Conservation (phyloP, 2,113 vertebrate genomes). For the Meleagris gallopavo region DNA sequence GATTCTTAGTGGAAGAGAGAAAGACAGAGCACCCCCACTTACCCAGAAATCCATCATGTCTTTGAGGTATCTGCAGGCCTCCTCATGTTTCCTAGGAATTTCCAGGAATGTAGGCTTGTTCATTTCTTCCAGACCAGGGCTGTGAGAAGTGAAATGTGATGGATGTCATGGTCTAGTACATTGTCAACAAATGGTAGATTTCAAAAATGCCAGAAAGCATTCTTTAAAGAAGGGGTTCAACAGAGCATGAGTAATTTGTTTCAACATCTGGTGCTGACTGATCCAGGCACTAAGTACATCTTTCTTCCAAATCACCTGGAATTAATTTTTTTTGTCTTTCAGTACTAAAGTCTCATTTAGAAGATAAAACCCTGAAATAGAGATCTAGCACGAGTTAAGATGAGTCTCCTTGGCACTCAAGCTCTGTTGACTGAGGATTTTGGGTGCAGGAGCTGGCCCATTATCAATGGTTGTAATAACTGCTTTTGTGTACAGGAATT, state of each 20-base stretch:
- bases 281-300: not conserved
- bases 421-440: not conserved
- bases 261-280: not conserved
- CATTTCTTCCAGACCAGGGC: not conserved
- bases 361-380: not conserved
- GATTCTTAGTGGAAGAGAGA: not conserved
- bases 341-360: not conserved
- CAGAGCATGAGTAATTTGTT: not conserved
- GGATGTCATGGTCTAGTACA: not conserved
- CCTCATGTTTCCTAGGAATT: not conserved
- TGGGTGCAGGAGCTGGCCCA: not conserved
- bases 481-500: fast-evolving
- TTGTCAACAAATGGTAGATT: not conserved
- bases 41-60: not conserved
- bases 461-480: not conserved
- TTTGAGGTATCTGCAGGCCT: not conserved
- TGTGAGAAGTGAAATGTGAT: not conserved
- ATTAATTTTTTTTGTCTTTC: not conserved
- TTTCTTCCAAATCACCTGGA: not conserved
- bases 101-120: constrained; percentile 10
- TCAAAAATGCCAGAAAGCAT: not conserved
- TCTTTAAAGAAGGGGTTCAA: not conserved
- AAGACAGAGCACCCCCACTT: not conserved
- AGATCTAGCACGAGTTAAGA: not conserved
- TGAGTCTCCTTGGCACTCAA: not conserved